These are phyloP conservation scores for Agraylea sexmaculata DNA, from an alignment of 1,140 invertebrate genomes.

Conservation along the genomic window DNA sequence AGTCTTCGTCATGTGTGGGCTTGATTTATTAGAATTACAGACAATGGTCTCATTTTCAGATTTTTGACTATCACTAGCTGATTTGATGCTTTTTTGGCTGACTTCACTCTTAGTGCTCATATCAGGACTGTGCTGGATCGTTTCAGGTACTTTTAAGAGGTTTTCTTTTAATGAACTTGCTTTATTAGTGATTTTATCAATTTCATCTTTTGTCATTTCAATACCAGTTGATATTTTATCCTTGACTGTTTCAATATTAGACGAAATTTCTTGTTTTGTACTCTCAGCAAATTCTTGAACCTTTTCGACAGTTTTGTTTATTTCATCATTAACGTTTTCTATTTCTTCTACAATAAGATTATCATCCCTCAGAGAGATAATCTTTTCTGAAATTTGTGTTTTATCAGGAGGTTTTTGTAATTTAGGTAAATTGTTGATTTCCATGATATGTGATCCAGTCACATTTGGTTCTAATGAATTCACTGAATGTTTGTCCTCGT, in stretches of 20 bases:
- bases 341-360: conserved; percentile 17
- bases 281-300: conserved; percentile 27
- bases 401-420: conserved; percentile 1
- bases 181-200: conserved; percentile 28
- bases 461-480: conserved; percentile 36
- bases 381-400: neutral
- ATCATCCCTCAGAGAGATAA: conserved; percentile 19
- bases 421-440: conserved; percentile 35
- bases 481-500: conserved; percentile 30
- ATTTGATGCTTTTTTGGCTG: conserved; percentile 27
- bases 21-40: conserved; percentile 34
- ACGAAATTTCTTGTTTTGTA: conserved; percentile 25
- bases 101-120: conserved; percentile 34
- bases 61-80: conserved; percentile 25
- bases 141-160: conserved; percentile 30
- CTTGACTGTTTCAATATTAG: neutral
- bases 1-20: conserved; percentile 29
- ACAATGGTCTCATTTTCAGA: conserved; percentile 39
- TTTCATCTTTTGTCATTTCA: conserved; percentile 28
- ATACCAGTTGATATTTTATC: conserved; percentile 23
- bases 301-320: conserved; percentile 19
- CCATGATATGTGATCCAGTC: conserved; percentile 35
- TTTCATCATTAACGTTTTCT: conserved; percentile 20
- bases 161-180: conserved; percentile 29
- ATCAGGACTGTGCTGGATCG: conserved; percentile 32